These are phyloP conservation scores for Lutraria rhynchaena DNA, from an alignment of 1,140 invertebrate species.

Conservation along the genomic window DNA sequence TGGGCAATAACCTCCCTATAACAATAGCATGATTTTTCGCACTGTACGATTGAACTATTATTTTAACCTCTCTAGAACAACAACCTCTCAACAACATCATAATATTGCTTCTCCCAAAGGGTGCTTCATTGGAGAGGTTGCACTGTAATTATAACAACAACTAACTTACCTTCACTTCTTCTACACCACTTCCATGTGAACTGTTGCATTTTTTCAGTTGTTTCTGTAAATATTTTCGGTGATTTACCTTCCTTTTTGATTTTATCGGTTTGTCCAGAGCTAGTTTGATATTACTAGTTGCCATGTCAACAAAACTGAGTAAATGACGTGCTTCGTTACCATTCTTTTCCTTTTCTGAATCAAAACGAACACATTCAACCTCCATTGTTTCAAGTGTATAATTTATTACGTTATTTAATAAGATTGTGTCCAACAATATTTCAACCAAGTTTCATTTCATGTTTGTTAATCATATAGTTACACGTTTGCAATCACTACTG, in stretches of 20 bases:
- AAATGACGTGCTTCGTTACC: conserved; percentile 66
- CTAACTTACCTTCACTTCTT: conserved; percentile 26
- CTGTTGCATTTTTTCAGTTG: conserved; percentile 74
- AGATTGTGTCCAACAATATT: neutral
- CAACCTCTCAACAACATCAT: too few relatives aligned
- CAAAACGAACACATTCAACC: neutral
- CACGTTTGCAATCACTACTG: neutral
- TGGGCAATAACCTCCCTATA: too few relatives aligned
- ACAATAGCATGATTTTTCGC: too few relatives aligned
- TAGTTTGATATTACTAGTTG: conserved; percentile 75
- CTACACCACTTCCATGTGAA: conserved; percentile 40
- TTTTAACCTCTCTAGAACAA: too few relatives aligned
- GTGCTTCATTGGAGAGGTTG: too few relatives aligned
- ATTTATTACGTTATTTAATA: neutral
- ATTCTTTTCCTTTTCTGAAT: neutral
- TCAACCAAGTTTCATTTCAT: neutral
- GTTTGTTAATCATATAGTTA: neutral
- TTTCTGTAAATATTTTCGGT: conserved; percentile 80
- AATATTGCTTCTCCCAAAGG: too few relatives aligned
- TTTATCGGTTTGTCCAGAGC: conserved; percentile 74
- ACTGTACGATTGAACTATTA: too few relatives aligned
- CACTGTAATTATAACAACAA: too few relatives aligned
- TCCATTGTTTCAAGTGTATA: conserved; percentile 6
- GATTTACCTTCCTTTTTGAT: conserved; percentile 78
- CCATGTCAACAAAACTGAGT: conserved; percentile 76